Evolutionary conservation across 2,797 vertebrate species (phyloP), one percentile per base, ranked within the genome.

Genomic region (Falco peregrinus): DNA sequence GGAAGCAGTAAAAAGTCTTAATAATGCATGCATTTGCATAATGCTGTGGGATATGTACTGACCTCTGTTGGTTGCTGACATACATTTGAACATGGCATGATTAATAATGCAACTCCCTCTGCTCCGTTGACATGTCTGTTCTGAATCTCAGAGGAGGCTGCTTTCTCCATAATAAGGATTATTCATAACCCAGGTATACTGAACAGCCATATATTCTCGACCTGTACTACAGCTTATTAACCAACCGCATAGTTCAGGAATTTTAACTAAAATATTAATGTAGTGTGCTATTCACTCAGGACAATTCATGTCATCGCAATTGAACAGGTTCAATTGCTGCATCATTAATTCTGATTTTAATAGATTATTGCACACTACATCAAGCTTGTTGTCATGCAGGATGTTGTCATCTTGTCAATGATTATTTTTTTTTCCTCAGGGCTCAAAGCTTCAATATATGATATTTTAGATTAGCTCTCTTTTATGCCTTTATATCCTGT

Each of bases 251-350:
- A 69, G 33, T 59, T 35, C 59, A 84, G 25, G 69, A 94, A 79
- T 93, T 88, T 81, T 18, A 93, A 63, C 45, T 94, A 35, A 94
- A 91, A 87, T 91, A 80, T 68, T 96, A 67, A 74, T 91, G 43
- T 13, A 53, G 28, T 48, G 24, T 84, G 47, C 28, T 81, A 10
- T 57, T 93, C 4, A 4, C 19, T 86, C 26, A 75, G 61, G 61
- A 84, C 82, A 75, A 73, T 59, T 93, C 43, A 16, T 81, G 54
- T 56, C 39, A 79, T 24, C 37, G 43, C 9, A 88, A 59, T 10
- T 51, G 61, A 90, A 50, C 10, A 75, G 37, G 47, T 75, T 96
- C 25, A 75, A 50, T 57, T 91, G 37, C 76, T 87, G 35, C 37
- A 78, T 77, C 39, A 29, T 68, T 70, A 76, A 90, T 79, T 76